Percentiles rank a stretch among this genome's conserved stretches.
These are phyloP conservation scores for Parauchenoglanis punctatus DNA, from an alignment of 2,797 vertebrate species.

Conservation along the genomic window DNA sequence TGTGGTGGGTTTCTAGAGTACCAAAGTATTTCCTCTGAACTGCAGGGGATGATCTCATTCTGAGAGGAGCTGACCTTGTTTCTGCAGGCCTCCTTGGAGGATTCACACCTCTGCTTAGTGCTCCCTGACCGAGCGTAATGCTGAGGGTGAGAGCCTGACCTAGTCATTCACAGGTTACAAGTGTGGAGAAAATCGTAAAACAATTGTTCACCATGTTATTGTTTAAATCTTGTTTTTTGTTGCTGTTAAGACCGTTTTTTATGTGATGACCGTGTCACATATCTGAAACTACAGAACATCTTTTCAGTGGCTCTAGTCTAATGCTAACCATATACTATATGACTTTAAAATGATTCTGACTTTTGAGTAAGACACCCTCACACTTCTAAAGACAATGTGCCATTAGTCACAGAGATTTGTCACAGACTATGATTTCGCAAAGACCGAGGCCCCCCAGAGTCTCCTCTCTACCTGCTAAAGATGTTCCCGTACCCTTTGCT, in stretches of 20 bases:
- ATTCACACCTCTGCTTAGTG: slow-evolving; percentile 31
- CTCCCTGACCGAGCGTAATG: slow-evolving; percentile 31
- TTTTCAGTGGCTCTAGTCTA: neutral
- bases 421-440: too few relatives aligned
- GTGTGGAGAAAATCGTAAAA: slow-evolving; percentile 14
- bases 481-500: too few relatives aligned
- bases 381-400: too few relatives aligned
- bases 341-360: too few relatives aligned
- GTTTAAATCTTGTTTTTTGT: neutral
- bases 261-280: slow-evolving; percentile 16
- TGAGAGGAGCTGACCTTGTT: slow-evolving; percentile 20
- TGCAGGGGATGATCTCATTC: neutral
- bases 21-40: neutral
- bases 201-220: neutral
- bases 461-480: too few relatives aligned
- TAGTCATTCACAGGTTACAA: slow-evolving; percentile 19
- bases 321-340: too few relatives aligned
- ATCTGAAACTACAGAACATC: neutral
- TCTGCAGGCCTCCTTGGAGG: neutral
- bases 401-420: too few relatives aligned
- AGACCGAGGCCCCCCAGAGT: too few relatives aligned
- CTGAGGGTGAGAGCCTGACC: slow-evolving; percentile 22
- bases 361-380: too few relatives aligned
- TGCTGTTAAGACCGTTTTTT: neutral
- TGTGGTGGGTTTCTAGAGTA: neutral